Evolutionary conservation across 2,888 invertebrate genomes (phyloP), one percentile per base, ranked within the genome.

Genomic region (Sisyra nigra): DNA sequence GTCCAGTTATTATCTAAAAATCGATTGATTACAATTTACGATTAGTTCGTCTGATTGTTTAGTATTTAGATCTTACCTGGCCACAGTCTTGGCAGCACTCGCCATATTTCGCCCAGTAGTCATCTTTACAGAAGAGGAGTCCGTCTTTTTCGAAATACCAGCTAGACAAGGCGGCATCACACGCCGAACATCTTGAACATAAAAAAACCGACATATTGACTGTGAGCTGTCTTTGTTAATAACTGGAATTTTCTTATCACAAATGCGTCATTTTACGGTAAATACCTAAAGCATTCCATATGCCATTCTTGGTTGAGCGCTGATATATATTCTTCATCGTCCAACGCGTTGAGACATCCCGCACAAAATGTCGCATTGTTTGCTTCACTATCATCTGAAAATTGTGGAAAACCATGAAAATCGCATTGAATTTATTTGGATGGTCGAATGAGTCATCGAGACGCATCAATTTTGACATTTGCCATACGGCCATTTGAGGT

Each of bases 61-160:
- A 33, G 3, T 13, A 33, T 33, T 5, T 6, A 33, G 33, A n/a
- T n/a, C 9, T 52, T 60, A 86, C 77, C 68, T 85, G 79, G 45
- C 77, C 74, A 62, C 92, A 93, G 55, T 87, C 82, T 56, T 91
- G 89, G 56, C 92, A 93, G 43, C 80, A 77, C 62, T 89, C 87
- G 1, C 89, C 89, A 59, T 81, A 92, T 44, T 82, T 76, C 7
- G 80, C 68, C 81, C 85, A 88, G 59, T 91, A 92, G 64, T 92
- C 89, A 48, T 78, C 75, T 59, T 84, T 82, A 55, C 92, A 92
- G 65, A 88, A 91, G 37, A 92, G 68, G 48, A 88, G 60, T 0
- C 91, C 91, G 54, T 84, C 81, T 59, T 88, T 89, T 66, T 92
- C 92, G 63, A 91, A 88, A 65, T 92, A 92, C 92, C 92, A 93